These are phyloP conservation scores for Apaloderma vittatum DNA, from an alignment of 2,113 vertebrate species.

Conservation along the genomic window DNA sequence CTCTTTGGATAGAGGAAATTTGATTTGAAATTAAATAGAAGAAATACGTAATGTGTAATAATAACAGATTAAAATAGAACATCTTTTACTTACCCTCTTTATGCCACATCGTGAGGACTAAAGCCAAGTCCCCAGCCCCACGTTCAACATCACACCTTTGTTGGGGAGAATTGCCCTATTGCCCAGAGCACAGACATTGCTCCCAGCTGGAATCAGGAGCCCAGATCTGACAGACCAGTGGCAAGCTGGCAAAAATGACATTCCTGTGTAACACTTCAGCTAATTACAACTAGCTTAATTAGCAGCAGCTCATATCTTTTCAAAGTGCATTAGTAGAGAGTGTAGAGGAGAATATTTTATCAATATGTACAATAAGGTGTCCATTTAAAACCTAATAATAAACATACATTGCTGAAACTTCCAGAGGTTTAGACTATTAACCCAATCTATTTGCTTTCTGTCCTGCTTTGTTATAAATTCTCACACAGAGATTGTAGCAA, in stretches of 20 bases:
- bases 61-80: background rate
- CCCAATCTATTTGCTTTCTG: background rate
- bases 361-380: background rate
- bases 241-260: background rate
- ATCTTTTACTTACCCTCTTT: background rate
- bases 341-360: background rate
- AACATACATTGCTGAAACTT: background rate
- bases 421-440: background rate
- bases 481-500: background rate
- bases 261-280: background rate
- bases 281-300: background rate
- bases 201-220: background rate
- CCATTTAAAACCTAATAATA: background rate
- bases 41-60: background rate
- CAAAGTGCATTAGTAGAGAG: background rate
- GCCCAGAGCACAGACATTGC: background rate
- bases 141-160: fast-evolving
- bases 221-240: background rate
- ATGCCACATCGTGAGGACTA: background rate
- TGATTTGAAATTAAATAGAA: background rate
- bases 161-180: background rate
- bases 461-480: background rate
- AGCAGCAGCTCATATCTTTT: background rate
- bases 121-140: background rate
- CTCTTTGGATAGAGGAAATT: background rate